Base-by-base conservation (phyloP, 2,113 vertebrate species). In the Carassius carassius region DNA sequence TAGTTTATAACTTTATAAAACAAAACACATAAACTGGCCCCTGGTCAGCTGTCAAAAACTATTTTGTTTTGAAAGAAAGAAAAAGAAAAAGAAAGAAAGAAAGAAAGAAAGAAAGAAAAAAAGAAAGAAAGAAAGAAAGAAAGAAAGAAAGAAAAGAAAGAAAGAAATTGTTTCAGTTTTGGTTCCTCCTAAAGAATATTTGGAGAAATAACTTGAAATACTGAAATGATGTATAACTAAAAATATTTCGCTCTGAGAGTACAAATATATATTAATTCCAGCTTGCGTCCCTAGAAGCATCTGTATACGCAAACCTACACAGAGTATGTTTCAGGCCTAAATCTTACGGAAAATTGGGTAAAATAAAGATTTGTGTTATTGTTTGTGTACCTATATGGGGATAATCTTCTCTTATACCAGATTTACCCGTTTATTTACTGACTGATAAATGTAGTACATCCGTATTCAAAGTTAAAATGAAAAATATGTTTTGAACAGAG, bases 361-460 rank as follows among this genome's bases (percentile, higher is more conserved):
- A 60, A 77, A 78, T 75, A 81, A 86, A 87, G 82, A 79, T 79
- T 44, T 79, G 58, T 63, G 5, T 23, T 78, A n/a, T 60, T 60
- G 76, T 78, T 78, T 60, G 56, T 41, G 58, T 47, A 63, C n/a
- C 44, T 51, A 32, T 51, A 16, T 81, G 79, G 23, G 41, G 9
- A 81, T 69, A 69, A 81, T 81, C 44, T 35, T 51, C 10, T 47
- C 62, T 51, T 69, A 81, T 35, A 69, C 44, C 63, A 32, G 62
- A 69, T 69, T 51, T 65, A 35, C 14, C 9, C 69, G 79, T 54
- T 81, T 69, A 63, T 79, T 79, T 63, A 29, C 58, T 25, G n/a
- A 47, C 7, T 25, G 58, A 47, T 63, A 29, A 29, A 4, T 0
- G 1, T 58, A 78, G 35, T 17, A 17, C 12, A 44, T 37, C 21